Evolutionary conservation across 1,140 invertebrate genomes (phyloP), one percentile per base, ranked within the genome.

Genomic region (Bombus picipes): DNA sequence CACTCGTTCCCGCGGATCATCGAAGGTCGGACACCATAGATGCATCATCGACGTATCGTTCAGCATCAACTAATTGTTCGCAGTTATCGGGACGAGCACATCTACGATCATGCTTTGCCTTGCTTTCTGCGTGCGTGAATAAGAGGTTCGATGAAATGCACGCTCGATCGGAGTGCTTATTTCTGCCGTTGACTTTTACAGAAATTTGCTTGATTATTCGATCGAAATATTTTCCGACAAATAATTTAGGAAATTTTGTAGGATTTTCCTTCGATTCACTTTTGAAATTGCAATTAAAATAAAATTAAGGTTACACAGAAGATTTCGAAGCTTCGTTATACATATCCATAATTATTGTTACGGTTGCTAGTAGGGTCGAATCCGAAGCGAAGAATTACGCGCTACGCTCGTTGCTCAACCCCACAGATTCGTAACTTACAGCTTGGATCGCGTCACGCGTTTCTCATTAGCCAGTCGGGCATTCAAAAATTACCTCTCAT

Each of bases 11-110:
- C 76, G 83, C 76, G 75, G 88, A 86, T 81, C 77, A 43, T 41
- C 76, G 78, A 93, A 93, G 92, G 92, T 90, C 89, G 90, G 70
- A 85, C 53, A 47, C 28, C 78, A 76, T 68, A 68, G 77, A 88
- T 83, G 62, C 84, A 83, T 62, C 62, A 62, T 39, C 78, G 75
- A 90, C 70, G 87, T 84, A 90, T 89, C 89, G 88, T 80, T 88
- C 74, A 81, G 78, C 77, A 78, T 87, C 81, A 76, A 79, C 65
- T 87, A 90, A 91, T 91, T 91, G 88, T 90, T 80, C 66, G 75
- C 87, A 85, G 34, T 76, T 81, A 79, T 78, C 74, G 72, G 28
- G 53, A 22, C 62, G n/a, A 72, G 71, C 47, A 32, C n/a, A 57
- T 82, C 84, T 25, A 3, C 53, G 53, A 28, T 57, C 57, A 25